Evolutionary conservation across 1,140 invertebrate species (phyloP), one percentile per base, ranked within the genome.

Genomic region (Trachymyrmex cornetzi): DNA sequence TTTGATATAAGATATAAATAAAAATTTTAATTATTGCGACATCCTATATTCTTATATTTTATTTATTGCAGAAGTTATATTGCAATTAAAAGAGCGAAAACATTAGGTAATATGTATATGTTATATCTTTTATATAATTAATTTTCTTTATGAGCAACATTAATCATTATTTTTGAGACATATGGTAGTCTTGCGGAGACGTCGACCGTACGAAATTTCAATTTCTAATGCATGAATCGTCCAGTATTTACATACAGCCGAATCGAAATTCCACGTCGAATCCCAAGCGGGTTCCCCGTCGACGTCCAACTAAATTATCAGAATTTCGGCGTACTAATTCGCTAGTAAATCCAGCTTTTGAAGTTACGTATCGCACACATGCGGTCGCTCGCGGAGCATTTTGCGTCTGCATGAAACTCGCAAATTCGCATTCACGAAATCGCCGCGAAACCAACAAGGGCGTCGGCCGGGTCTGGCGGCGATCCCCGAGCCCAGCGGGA

Each of bases 301-400:
- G 67, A 84, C 69, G 44, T 84, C 57, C 80, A 74, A 84, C 69
- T 84, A 75, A 84, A 84, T 84, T 84, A 84, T 84, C 80, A 84
- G 80, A 84, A 84, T 84, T 84, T 84, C 69, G 55, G 59, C 38
- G 38, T 74, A 74, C 80, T 84, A 84, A 84, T 84, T 75, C 55
- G 80, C 80, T 55, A 59, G 80, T 82, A 82, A 82, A 82, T 82
- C 80, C 55, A 59, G 69, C 80, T 84, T 61, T 61, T 84, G 69
- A 84, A 84, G 80, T 84, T 74, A 84, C 80, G 38, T 82, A 82
- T 82, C 67, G 80, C 80, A 69, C 80, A 59, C 69, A 61, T 74
- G 67, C 67, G 67, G 53, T 84, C 69, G 55, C 38, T 48, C 69
- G 69, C 69, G 69, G 69, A 84, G 80, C 57, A 59, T 84, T 75